Base-by-base conservation (phyloP, 1,140 invertebrate genomes). In the Leptestheria dahalacensis region DNA sequence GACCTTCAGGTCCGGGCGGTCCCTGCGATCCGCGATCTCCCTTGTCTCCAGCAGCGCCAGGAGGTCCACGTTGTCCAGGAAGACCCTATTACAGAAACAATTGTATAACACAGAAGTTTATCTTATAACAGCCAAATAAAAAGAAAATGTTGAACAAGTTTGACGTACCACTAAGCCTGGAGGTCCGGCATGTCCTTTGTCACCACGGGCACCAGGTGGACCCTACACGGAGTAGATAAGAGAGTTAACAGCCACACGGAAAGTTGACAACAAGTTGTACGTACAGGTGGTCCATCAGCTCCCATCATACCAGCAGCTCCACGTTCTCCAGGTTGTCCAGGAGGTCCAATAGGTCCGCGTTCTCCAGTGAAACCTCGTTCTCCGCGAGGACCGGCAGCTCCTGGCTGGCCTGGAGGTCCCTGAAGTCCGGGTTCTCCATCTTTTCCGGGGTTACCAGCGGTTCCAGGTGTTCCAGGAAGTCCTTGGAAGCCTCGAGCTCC, bases 401-500 rank as follows among this genome's bases (percentile, higher is more conserved):
- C 82, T 56, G 71, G 62, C 3, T 68, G 49, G 18, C 82, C 82
- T 1, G 77, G 71, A 33, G 70, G 62, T 9, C 80, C 86, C 64
- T 80, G 77, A 2, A 79, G 65, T 47, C 88, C 88, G n/a, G 76
- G 70, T 67, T 84, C 82, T 11, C 87, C 87, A 64, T 83, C 79
- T 65, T 86, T 87, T 4, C 86, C 86, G n/a, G 83, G 74, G n/a
- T 75, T 60, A 1, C 87, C 87, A n/a, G 80, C 77, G 68, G 77
- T 77, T 11, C 86, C 86, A 51, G 79, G 73, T 47, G 77, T 66
- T 57, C 86, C 86, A 48, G 86, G 85, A 63, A 87, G 73, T 49
- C 86, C 86, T 82, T 85, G 84, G 68, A 86, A 87, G 60, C 90
- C 89, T 69, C 79, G 77, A 24, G 83, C 76, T 61, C 89, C 89